Percentiles rank a stretch among this genome's conserved stretches.
Evolutionary conservation across 2,113 vertebrate genomes (phyloP).

Genomic region (Hiodon alosoides): DNA sequence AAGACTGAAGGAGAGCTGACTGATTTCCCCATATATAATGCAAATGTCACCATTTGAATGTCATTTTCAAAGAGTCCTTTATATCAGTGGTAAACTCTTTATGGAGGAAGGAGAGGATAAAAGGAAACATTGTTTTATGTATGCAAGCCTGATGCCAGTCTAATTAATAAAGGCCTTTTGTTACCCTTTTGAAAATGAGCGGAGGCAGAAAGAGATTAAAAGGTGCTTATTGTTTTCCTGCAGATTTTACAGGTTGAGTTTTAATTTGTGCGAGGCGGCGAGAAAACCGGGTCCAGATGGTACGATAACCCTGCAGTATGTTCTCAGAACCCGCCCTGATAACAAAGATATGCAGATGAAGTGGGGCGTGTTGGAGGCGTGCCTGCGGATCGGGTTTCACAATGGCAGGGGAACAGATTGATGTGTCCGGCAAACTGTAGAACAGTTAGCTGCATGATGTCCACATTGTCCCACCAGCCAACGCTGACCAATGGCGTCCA

Average conservation of each 20-base stretch:
- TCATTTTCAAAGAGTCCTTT: constrained; percentile 83
- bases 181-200: constrained; percentile 77
- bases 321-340: constrained; percentile 84
- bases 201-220: constrained; percentile 79
- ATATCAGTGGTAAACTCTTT: constrained; percentile 76
- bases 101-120: constrained; percentile 57
- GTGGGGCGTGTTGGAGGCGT: constrained; percentile 71
- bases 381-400: constrained; percentile 74
- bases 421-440: constrained; percentile 72
- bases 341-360: constrained; percentile 86
- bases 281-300: constrained; percentile 82
- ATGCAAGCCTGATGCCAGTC: constrained; percentile 79
- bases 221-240: constrained; percentile 82
- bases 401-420: constrained; percentile 80
- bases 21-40: constrained; percentile 51
- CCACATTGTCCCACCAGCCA: background rate
- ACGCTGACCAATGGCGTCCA: no score
- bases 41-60: constrained; percentile 84
- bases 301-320: constrained; percentile 83
- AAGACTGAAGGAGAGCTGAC: background rate
- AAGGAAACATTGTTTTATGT: constrained; percentile 79
- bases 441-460: constrained; percentile 70
- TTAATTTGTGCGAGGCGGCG: constrained; percentile 87
- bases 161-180: constrained; percentile 77
- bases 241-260: constrained; percentile 87